A percentile compares a stretch with the other conserved stretches of the same genome.
phyloP scores from a whole-genome alignment of 2,113 vertebrate genomes.

The Antechinus stuartii region DNA sequence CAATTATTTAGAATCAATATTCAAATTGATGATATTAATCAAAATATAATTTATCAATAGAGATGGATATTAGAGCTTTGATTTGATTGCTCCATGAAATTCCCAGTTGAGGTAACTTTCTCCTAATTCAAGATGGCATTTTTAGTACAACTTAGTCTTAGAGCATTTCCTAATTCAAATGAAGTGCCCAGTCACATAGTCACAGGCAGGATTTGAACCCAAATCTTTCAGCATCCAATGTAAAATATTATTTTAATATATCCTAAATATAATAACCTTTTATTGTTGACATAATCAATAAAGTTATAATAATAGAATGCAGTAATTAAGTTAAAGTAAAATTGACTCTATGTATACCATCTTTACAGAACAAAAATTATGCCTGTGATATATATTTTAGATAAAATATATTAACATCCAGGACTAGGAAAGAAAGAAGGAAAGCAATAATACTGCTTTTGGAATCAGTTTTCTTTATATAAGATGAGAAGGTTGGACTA shows the following conservation, averaged over 20 bases:
- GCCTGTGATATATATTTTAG: not conserved
- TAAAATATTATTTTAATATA: not conserved
- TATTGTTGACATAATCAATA: not conserved
- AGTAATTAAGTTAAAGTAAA: not conserved
- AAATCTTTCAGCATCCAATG: not conserved
- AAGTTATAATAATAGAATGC: not conserved
- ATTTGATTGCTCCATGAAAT: no score
- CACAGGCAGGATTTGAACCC: not conserved
- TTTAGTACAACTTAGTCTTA: no score
- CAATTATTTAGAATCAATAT: no score
- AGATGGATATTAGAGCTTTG: no score
- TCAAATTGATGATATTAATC: no score
- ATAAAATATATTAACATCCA: not conserved
- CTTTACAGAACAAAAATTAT: not conserved
- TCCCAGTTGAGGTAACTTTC: no score
- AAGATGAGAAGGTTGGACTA: not conserved
- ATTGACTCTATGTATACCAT: not conserved
- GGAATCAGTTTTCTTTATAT: not conserved
- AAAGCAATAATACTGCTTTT: not conserved
- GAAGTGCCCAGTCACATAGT: not conserved
- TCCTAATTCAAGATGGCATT: no score
- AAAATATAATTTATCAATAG: no score
- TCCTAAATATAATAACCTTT: not conserved
- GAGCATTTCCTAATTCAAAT: no score
- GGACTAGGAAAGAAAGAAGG: not conserved